Base-by-base conservation (phyloP, 2,113 vertebrate genomes). In the Ancistrus triradiatus region DNA sequence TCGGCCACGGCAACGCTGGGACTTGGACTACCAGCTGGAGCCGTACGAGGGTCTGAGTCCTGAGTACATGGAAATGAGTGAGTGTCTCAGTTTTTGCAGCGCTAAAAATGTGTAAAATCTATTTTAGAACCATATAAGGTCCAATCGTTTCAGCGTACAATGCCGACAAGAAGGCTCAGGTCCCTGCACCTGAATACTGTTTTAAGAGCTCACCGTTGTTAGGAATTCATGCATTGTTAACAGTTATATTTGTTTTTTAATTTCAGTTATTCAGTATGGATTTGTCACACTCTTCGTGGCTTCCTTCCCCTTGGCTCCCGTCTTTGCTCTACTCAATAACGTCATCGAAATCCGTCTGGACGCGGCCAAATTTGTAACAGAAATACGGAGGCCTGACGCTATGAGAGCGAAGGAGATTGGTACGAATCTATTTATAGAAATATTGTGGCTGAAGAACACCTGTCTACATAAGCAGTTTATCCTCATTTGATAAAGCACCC, bases 41-140 rank as follows among this genome's bases (percentile, higher is more conserved):
- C 95, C 94, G 0, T 98, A 87, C 66, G 94, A 93, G 1, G 95
- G 96, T 0, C 78, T 98, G 47, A 94, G 86, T 56, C 92, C 96
- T 13, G 96, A 99, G 66, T 99, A 97, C 80, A 99, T 99, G 96
- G 96, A 99, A 77, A 99, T 99, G 96, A 94, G 96, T 99, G 79
- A 86, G 93, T 80, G 0, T 40, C 1, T 21, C 22, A n/a, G 27
- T 31, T 3, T 3, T 14, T 15, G 5, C 48, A 27, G 17, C 8
- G 22, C 6, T 25, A 14, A n/a, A 25, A 9, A 2, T 31, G 27
- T 31, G 3, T 31, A 4, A 31, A 31, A 31, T 31, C 7, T 31
- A 7, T n/a, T n/a, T n/a, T n/a, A n/a, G n/a, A n/a, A n/a, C n/a
- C n/a, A n/a, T n/a, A n/a, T n/a, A n/a, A n/a, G n/a, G n/a, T n/a